phyloP scores from a whole-genome alignment of 2,888 invertebrate species.

The Darwinula stevensoni region DNA sequence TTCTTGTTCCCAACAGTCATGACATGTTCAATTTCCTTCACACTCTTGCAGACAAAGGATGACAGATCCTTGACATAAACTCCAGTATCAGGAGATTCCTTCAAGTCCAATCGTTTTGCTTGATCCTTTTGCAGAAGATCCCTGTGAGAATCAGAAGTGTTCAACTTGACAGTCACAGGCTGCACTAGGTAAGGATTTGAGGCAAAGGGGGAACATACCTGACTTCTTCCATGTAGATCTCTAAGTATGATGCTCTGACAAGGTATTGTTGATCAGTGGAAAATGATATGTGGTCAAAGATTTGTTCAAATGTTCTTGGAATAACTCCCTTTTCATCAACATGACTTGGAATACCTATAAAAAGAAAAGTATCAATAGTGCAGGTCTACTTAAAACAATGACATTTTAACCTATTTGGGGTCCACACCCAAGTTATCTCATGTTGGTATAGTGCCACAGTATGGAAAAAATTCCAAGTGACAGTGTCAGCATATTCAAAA shows the following conservation, averaged over 20 bases:
- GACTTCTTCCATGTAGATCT: slow-evolving; percentile 81
- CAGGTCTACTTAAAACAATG: not conserved
- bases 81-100: slow-evolving; percentile 47
- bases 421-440: no score
- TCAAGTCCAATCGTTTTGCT: slow-evolving; percentile 33
- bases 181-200: not conserved
- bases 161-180: slow-evolving; percentile 5
- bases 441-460: no score
- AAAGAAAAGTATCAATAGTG: slow-evolving; percentile 3
- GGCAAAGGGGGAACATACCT: slow-evolving; percentile 19
- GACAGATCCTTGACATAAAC: slow-evolving; percentile 88
- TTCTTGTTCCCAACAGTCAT: slow-evolving; percentile 81
- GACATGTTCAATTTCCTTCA: slow-evolving; percentile 53
- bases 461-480: no score
- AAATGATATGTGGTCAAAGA: slow-evolving; percentile 76
- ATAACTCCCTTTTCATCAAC: slow-evolving; percentile 57
- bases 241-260: slow-evolving; percentile 82
- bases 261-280: slow-evolving; percentile 79
- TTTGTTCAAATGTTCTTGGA: slow-evolving; percentile 86
- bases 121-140: slow-evolving; percentile 41
- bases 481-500: no score
- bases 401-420: no score
- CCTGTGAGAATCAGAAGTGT: slow-evolving; percentile 15
- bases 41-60: slow-evolving; percentile 74
- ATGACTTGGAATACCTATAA: slow-evolving; percentile 27